Base-by-base conservation (phyloP, 1,140 invertebrate genomes). In the Drosophila auraria region DNA sequence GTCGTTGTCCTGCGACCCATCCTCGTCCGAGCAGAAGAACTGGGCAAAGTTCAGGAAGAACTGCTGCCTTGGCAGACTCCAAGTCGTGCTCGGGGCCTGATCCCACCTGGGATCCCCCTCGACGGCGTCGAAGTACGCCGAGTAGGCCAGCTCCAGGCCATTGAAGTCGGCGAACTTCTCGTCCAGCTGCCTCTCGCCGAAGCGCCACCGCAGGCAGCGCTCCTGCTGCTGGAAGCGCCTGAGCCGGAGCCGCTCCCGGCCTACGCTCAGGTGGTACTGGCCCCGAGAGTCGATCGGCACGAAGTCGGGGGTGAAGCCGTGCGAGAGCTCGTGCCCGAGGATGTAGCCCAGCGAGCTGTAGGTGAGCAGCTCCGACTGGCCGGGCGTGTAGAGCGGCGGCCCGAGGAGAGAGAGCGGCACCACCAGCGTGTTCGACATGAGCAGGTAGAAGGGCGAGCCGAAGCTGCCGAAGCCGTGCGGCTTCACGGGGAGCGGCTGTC, bases 1-100 rank as follows among this genome's bases (percentile, higher is more conserved):
- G 1, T 33, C 7, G 12, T 8, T 53, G 1, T 73, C 50, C 36
- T 59, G 7, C 27, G 5, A 20, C 7, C 17, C 14, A 1, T 47
- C 15, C 4, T 45, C 40, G 5, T 54, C 40, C 7, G 69, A 53
- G 45, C 83, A 87, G 40, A 87, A 87, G 49, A 73, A 83, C 23
- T 83, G 80, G 0, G 83, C 83, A 25, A 80, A 69, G 53, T 83
- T 83, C 0, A 73, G 36, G 20, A 87, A 83, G 72, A 87, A 87
- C 1, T 47, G 47, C 33, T 50, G 59, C 4, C 5, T 0, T 0
- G 12, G 30, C 0, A 5, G 20, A 3, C 0, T 3, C 9, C 15
- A 3, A 2, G 5, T 2, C 6, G 20, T 20, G 14, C 42, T 11
- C 3, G 54, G 23, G 14, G 25, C 53, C 4, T 17, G 42, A n/a